These are phyloP conservation scores for Cydia splendana DNA, from an alignment of 1,140 invertebrate genomes.

Conservation along the genomic window DNA sequence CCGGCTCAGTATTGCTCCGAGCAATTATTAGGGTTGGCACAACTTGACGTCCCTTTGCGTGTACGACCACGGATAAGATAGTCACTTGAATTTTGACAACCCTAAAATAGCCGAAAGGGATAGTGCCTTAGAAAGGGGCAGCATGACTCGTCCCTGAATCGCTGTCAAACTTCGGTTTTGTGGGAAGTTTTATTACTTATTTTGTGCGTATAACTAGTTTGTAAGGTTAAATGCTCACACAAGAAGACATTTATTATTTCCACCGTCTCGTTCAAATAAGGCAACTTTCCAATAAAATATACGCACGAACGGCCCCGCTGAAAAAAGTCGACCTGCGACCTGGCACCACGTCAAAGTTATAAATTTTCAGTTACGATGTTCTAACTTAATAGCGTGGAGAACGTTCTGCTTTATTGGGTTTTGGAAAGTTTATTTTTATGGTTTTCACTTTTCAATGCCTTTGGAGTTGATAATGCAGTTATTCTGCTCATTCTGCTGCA, in stretches of 20 bases:
- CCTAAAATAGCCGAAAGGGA: too few relatives aligned
- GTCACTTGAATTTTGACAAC: too few relatives aligned
- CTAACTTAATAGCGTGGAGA: conserved; percentile 31
- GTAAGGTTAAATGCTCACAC: neutral
- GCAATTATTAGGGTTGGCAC: too few relatives aligned
- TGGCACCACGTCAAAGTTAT: conserved; percentile 30
- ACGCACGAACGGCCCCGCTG: neutral
- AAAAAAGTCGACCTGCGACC: conserved; percentile 25
- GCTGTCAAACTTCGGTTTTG: too few relatives aligned
- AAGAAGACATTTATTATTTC: neutral
- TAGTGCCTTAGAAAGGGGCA: too few relatives aligned
- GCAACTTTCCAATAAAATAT: conserved; percentile 1
- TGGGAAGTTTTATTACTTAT: neutral
- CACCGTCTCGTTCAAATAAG: neutral
- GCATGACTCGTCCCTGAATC: too few relatives aligned
- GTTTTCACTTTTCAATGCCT: conserved; percentile 8
- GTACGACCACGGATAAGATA: too few relatives aligned
- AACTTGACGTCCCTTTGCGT: too few relatives aligned
- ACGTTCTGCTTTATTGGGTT: neutral
- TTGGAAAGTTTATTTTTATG: conserved; percentile 17
- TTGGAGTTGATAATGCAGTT: neutral
- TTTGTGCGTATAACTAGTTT: neutral
- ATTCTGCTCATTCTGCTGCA: neutral
- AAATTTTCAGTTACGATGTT: conserved; percentile 32
- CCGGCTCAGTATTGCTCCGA: too few relatives aligned